Evolutionary conservation across 2,888 invertebrate genomes (phyloP).

Genomic region (Salpingus planirostris): DNA sequence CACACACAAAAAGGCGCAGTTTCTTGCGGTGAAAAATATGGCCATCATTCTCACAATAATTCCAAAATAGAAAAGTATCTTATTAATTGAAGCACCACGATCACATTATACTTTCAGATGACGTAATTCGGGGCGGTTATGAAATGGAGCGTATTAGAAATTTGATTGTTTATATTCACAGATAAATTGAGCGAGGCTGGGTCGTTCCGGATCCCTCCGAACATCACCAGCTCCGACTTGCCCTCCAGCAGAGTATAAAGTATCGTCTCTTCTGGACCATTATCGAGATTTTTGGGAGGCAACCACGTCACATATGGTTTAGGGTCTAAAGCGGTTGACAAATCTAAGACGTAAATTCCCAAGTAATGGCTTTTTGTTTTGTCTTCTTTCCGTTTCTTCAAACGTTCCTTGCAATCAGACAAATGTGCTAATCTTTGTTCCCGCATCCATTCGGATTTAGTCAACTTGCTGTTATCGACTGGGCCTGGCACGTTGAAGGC

Average conservation of each 20-base stretch:
- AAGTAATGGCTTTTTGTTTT: conserved; percentile 39
- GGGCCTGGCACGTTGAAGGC: conserved; percentile 50
- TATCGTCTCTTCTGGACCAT: conserved; percentile 75
- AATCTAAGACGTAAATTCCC: conserved; percentile 79
- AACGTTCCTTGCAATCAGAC: conserved; percentile 21
- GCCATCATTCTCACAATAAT: too few species aligned
- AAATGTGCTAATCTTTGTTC: conserved; percentile 24
- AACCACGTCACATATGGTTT: conserved; percentile 63
- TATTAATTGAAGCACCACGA: too few species aligned
- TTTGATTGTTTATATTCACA: conserved; percentile 52
- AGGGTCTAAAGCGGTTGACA: conserved; percentile 59
- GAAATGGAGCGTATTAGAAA: conserved; percentile 70
- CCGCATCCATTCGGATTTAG: conserved; percentile 55
- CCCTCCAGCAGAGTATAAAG: conserved; percentile 84
- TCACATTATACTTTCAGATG: conserved; percentile 40
- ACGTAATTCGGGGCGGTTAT: conserved; percentile 63
- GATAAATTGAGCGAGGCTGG: conserved; percentile 47
- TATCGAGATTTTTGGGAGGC: conserved; percentile 50
- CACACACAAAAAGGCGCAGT: too few species aligned
- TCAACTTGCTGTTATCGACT: conserved; percentile 57
- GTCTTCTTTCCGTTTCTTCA: conserved; percentile 21
- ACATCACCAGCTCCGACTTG: conserved; percentile 87
- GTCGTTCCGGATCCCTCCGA: conserved; percentile 90
- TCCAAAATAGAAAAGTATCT: too few species aligned
- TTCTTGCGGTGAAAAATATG: too few species aligned